Evolutionary conservation across 2,797 vertebrate genomes (phyloP).

Genomic region (Melanotaenia parkinsoni): DNA sequence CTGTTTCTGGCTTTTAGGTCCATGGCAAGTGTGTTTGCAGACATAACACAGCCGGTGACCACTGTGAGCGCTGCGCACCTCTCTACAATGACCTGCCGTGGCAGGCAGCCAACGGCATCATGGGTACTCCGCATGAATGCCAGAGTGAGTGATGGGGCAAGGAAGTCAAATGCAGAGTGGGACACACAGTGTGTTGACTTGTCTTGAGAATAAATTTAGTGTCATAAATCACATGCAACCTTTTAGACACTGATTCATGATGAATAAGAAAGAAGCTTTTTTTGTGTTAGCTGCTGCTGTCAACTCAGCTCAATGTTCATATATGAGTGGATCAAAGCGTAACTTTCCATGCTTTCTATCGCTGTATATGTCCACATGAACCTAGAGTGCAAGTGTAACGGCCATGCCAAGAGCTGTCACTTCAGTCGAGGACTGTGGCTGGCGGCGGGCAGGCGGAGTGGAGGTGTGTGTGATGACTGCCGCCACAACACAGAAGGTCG

Average conservation of each 20-base stretch:
- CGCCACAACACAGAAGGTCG: constrained; percentile 91
- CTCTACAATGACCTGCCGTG: constrained; percentile 93
- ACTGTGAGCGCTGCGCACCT: constrained; percentile 90
- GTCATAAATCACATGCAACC: constrained; percentile 49
- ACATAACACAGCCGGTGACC: constrained; percentile 92
- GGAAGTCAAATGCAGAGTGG: constrained; percentile 50
- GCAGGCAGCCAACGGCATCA: constrained; percentile 90
- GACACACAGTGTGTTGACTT: constrained; percentile 45
- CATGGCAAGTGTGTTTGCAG: constrained; percentile 94
- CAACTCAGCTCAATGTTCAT: constrained; percentile 3
- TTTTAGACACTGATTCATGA: constrained; percentile 22
- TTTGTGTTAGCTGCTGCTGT: constrained; percentile 6
- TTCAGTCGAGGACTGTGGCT: constrained; percentile 88
- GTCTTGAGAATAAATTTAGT: constrained; percentile 40
- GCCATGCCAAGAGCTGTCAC: constrained; percentile 90
- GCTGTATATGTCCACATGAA: constrained; percentile 17
- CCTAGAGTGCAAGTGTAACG: constrained; percentile 92
- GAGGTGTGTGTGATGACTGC: constrained; percentile 89
- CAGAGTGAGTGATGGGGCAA: constrained; percentile 80
- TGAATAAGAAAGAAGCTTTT: constrained; percentile 25
- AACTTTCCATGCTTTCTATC: not conserved
- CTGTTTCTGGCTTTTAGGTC: constrained; percentile 78
- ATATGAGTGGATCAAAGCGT: constrained; percentile 5
- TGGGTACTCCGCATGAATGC: constrained; percentile 87
- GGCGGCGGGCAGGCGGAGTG: constrained; percentile 85